Percentiles rank a stretch among this genome's conserved stretches.
Evolutionary conservation across 2,797 vertebrate species (phyloP).

Genomic region (Sphenopsis melanotis): DNA sequence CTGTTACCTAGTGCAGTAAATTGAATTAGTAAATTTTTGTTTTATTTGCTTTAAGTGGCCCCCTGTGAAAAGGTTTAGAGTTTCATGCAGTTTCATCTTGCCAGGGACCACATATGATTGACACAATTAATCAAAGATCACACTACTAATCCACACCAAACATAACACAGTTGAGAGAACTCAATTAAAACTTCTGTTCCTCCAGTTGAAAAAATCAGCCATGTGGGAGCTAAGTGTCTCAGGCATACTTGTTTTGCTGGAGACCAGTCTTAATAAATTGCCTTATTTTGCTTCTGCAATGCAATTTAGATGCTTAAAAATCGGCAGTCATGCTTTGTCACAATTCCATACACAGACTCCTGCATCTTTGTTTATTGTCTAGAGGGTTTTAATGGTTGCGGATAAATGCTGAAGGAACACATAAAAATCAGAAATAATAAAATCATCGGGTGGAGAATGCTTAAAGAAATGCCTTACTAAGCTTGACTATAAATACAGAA

Average conservation of each 20-base stretch:
- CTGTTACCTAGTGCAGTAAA: neutral
- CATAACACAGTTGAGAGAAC: neutral
- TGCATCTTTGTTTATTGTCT: neutral
- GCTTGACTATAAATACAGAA: neutral
- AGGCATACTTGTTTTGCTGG: neutral
- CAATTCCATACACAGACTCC: neutral
- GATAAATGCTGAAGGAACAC: neutral
- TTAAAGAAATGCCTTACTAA: neutral
- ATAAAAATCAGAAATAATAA: neutral
- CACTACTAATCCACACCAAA: neutral
- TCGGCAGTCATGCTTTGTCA: neutral
- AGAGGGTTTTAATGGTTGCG: neutral
- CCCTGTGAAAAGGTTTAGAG: neutral
- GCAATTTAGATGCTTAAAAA: neutral
- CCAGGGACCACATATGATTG: neutral
- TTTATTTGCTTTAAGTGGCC: neutral
- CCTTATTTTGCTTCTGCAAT: neutral
- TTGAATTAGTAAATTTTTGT: neutral
- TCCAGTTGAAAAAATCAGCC: neutral
- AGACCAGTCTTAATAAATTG: neutral
- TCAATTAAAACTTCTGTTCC: slow-evolving; percentile 36
- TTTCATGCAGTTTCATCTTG: neutral
- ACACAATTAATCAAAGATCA: slow-evolving; percentile 45
- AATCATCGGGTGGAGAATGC: neutral
- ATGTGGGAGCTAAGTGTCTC: neutral